A percentile compares a stretch with the other conserved stretches of the same genome.
phyloP scores from a whole-genome alignment of 2,797 vertebrate species.

The Danio kyathit region DNA sequence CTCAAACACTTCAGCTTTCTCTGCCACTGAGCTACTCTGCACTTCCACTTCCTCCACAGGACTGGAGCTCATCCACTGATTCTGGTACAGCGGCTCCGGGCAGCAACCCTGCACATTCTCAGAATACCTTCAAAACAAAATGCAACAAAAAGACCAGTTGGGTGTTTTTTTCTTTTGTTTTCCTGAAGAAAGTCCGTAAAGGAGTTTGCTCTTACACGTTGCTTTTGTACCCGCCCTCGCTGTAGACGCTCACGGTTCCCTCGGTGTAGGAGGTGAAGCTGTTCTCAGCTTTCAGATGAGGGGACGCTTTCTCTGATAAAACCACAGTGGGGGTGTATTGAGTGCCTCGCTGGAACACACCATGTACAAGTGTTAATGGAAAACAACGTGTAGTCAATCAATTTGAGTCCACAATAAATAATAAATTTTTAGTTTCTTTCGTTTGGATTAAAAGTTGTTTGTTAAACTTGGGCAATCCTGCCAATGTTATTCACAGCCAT shows the following conservation, averaged over 20 bases:
- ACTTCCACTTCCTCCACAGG: conserved; percentile 65
- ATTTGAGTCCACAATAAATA: not conserved
- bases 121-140: conserved; percentile 48
- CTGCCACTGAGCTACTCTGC: conserved; percentile 59
- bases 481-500: no score
- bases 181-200: conserved; percentile 42
- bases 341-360: conserved; percentile 73
- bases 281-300: conserved; percentile 68
- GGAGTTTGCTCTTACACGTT: conserved; percentile 68
- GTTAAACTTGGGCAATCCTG: no score
- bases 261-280: conserved; percentile 68
- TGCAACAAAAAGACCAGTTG: not conserved
- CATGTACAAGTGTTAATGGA: conserved; percentile 12
- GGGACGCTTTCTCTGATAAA: conserved; percentile 78
- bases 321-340: conserved; percentile 80
- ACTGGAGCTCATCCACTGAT: conserved; percentile 63
- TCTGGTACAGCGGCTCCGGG: conserved; percentile 60
- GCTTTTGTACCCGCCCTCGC: conserved; percentile 63
- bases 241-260: conserved; percentile 66
- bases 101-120: conserved; percentile 43
- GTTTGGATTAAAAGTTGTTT: no score
- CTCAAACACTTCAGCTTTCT: conserved; percentile 18
- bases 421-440: no score
- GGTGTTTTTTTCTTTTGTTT: not conserved
- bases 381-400: not conserved